These are phyloP conservation scores for Montipora efflorescens DNA, from an alignment of 64 coral and sea anemone species.

Conservation along the genomic window DNA sequence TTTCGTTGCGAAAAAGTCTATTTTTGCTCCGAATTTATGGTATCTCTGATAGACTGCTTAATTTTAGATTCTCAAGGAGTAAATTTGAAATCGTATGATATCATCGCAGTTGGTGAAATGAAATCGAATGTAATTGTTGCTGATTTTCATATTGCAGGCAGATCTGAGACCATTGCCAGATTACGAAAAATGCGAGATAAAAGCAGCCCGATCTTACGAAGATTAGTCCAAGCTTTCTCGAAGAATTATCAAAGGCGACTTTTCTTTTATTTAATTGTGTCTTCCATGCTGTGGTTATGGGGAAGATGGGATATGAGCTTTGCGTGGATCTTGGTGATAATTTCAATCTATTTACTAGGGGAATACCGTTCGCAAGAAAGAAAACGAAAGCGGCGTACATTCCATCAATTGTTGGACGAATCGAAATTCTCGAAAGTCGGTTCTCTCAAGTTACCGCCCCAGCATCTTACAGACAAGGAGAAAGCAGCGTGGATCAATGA, in stretches of 20 bases:
- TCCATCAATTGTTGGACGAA: constrained; percentile 59
- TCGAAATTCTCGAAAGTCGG: constrained; percentile 32
- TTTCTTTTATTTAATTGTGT: constrained; percentile 37
- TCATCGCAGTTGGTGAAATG: neutral
- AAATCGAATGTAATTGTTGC: neutral
- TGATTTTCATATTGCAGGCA: neutral
- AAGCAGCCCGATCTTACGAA: neutral
- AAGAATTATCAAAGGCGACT: neutral
- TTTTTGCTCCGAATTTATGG: neutral
- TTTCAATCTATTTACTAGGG: constrained; percentile 55
- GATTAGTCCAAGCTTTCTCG: neutral
- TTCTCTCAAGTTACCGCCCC: constrained; percentile 56
- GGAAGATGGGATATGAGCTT: constrained; percentile 77
- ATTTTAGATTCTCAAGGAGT: too few species aligned
- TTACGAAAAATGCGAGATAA: neutral
- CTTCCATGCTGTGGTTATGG: constrained; percentile 71
- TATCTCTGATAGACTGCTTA: neutral
- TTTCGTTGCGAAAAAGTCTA: too few species aligned
- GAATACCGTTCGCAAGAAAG: constrained; percentile 47
- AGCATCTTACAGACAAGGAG: constrained; percentile 76
- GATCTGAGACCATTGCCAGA: neutral
- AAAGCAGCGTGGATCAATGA: constrained; percentile 79
- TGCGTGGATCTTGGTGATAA: constrained; percentile 83
- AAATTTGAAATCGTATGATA: constrained; percentile 7
- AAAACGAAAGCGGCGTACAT: constrained; percentile 63